Conservation (phyloP, 2,888 invertebrate species). For the Ganaspis brasiliensis region DNA sequence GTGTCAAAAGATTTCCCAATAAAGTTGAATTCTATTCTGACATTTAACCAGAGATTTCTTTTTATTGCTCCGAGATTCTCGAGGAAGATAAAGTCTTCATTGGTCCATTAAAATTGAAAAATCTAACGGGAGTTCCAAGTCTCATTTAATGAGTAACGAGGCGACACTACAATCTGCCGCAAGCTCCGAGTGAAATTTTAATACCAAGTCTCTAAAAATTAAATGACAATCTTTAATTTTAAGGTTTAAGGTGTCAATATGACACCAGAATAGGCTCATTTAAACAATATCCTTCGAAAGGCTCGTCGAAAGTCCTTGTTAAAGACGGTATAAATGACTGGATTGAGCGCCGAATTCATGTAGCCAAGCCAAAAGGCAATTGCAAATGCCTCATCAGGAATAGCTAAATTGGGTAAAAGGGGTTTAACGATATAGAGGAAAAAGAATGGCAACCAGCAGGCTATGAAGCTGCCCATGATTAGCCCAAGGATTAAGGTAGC, state of each 20-base stretch:
- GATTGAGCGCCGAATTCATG: conserved; percentile 97
- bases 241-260: conserved; percentile 39
- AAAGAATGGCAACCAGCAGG: conserved; percentile 99
- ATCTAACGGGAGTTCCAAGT: neutral
- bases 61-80: conserved; percentile 22
- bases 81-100: conserved; percentile 34
- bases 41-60: neutral
- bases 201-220: neutral
- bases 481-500: conserved; percentile 98
- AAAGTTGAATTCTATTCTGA: neutral
- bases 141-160: conserved; percentile 26
- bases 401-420: conserved; percentile 87
- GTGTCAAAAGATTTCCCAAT: too few relatives aligned
- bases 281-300: conserved; percentile 96
- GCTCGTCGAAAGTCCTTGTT: conserved; percentile 89
- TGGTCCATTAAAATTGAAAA: conserved; percentile 33
- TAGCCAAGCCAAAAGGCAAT: conserved; percentile 98
- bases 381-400: conserved; percentile 92
- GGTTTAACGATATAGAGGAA: conserved; percentile 94
- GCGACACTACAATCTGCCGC: conserved; percentile 10
- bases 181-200: conserved; percentile 20
- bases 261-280: conserved; percentile 84
- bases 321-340: conserved; percentile 97
- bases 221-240: neutral
- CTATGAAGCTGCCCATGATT: conserved; percentile 99